Evolutionary conservation across 2,888 invertebrate genomes (phyloP), one percentile per base, ranked within the genome.

Genomic region (Ectemnius continuus): DNA sequence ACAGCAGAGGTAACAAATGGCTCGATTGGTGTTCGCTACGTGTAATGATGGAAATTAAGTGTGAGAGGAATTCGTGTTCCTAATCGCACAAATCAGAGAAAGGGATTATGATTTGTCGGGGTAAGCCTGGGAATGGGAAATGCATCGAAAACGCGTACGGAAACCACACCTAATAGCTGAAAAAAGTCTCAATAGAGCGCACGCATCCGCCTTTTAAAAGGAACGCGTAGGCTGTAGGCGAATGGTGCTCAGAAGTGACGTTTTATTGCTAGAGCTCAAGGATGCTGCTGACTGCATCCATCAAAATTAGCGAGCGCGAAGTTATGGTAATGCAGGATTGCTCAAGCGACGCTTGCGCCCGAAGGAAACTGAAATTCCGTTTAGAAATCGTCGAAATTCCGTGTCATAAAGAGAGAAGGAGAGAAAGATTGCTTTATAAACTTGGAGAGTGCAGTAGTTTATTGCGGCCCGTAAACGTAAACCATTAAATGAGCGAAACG

Each of bases 101-200:
- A 36, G 36, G 36, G 6, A 36, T 36, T 36, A 36, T 52, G 16
- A n/a, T 18, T 13, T 18, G 18, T n/a, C 18, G 5, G 52, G 5
- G 14, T 16, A n/a, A 52, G 5, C 18, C 18, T 52, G 52, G 18
- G 52, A 16, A 36, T 36, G 36, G 36, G 68, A 67, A 63, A 47
- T 60, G 14, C 47, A 16, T 18, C 4, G 46, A 20, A 46, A 36
- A 45, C 26, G 20, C 26, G 26, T 62, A 58, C 75, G 78, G 80
- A 80, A 78, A 73, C 80, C 80, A 59, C 80, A 75, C 81, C 81
- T 75, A 59, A 60, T 73, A 75, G 47, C 73, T 80, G 73, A 78
- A 62, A 59, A 79, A 80, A 70, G 70, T 75, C 72, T 77, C 67
- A 16, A 16, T 52, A 52, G 75, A 78, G 36, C 8, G 8, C 36